Percentiles rank a stretch among this genome's conserved stretches.
These are phyloP conservation scores for Spodoptera littoralis DNA, from an alignment of 2,888 invertebrate species.

Conservation along the genomic window DNA sequence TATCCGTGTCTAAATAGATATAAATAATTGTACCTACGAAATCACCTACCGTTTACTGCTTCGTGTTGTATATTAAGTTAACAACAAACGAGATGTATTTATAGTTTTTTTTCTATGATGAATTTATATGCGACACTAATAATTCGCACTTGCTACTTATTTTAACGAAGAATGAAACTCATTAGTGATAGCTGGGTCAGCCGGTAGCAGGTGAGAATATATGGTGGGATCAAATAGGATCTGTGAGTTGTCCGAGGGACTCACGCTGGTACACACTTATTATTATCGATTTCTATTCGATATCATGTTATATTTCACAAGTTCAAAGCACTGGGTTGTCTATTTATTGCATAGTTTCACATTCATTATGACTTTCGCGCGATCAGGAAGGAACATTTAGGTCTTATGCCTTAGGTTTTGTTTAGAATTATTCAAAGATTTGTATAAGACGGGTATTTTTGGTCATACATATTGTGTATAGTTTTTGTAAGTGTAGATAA, in stretches of 20 bases:
- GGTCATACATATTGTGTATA: constrained; percentile 50
- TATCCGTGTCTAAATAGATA: constrained; percentile 52
- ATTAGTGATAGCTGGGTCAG: constrained; percentile 15
- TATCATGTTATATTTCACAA: constrained; percentile 47
- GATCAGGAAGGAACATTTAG: constrained; percentile 16
- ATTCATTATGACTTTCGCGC: constrained; percentile 24
- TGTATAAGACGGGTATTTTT: constrained; percentile 54
- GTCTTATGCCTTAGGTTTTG: constrained; percentile 34
- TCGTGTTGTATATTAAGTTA: constrained; percentile 52
- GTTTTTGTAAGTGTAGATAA: constrained; percentile 50
- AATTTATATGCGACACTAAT: constrained; percentile 35
- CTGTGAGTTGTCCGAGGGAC: constrained; percentile 17
- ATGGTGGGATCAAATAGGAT: constrained; percentile 33
- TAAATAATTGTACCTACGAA: constrained; percentile 55
- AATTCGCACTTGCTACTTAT: constrained; percentile 43
- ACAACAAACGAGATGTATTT: constrained; percentile 48
- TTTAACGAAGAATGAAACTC: constrained; percentile 21
- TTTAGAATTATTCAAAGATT: constrained; percentile 56
- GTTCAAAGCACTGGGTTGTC: constrained; percentile 39
- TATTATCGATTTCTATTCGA: constrained; percentile 25
- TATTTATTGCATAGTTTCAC: constrained; percentile 37
- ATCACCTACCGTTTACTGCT: constrained; percentile 58
- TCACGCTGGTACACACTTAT: constrained; percentile 3
- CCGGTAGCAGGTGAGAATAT: constrained; percentile 42
- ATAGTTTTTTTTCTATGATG: constrained; percentile 44